These are phyloP conservation scores for Drosophila barbarae DNA, from an alignment of 2,888 invertebrate genomes.

Conservation along the genomic window DNA sequence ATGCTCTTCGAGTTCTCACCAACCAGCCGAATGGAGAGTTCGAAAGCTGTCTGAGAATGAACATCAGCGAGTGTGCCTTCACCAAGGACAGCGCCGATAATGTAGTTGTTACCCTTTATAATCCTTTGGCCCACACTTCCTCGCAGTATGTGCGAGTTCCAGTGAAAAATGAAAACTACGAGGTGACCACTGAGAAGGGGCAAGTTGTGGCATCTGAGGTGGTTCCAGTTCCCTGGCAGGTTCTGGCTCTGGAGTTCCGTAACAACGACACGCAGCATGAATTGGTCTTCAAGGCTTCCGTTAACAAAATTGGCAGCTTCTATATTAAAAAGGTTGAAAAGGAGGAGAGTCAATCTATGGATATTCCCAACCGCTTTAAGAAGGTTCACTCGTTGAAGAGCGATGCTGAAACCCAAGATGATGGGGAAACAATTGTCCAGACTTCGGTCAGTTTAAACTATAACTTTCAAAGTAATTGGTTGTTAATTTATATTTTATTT, in stretches of 20 bases:
- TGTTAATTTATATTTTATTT: background rate
- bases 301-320: constrained; percentile 82
- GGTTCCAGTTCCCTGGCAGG: constrained; percentile 82
- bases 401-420: background rate
- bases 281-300: constrained; percentile 84
- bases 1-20: constrained; percentile 64
- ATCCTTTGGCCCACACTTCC: constrained; percentile 86
- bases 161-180: constrained; percentile 81
- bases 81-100: constrained; percentile 81
- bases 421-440: constrained; percentile 47
- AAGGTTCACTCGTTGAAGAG: constrained; percentile 8
- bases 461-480: accelerated
- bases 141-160: constrained; percentile 84
- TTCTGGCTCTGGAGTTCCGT: constrained; percentile 80
- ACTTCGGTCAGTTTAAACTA: constrained; percentile 61
- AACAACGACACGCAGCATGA: constrained; percentile 84
- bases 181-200: constrained; percentile 83
- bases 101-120: constrained; percentile 87
- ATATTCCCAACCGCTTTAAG: constrained; percentile 37
- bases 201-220: constrained; percentile 83
- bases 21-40: constrained; percentile 74
- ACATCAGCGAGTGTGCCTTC: constrained; percentile 84
- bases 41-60: constrained; percentile 63
- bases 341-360: background rate
- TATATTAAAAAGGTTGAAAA: constrained; percentile 47